These are phyloP conservation scores for Drosophila ercepeae DNA, from an alignment of 1,140 invertebrate genomes.

Conservation along the genomic window DNA sequence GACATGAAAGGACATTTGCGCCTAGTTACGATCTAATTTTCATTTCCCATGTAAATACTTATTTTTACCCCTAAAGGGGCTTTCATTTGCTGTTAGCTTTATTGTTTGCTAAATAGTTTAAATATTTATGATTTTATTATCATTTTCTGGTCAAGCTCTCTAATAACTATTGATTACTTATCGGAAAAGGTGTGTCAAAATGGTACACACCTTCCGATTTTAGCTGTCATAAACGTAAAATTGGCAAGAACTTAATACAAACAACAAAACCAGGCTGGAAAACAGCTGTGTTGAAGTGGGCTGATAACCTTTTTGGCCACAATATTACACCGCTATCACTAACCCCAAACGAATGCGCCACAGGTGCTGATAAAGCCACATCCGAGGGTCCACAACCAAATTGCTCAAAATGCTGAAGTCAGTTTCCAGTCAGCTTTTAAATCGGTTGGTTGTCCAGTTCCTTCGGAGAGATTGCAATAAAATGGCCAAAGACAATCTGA, in stretches of 20 bases:
- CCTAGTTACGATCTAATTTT: constrained; percentile 3
- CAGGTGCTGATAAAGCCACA: constrained; percentile 10
- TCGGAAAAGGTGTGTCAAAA: constrained; percentile 11
- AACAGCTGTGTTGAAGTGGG: constrained; percentile 9
- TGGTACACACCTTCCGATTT: neutral
- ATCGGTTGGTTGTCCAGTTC: constrained; percentile 1
- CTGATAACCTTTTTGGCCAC: constrained; percentile 2
- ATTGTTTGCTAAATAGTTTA: neutral
- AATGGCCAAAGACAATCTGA: constrained; percentile 82
- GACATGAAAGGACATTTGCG: constrained; percentile 14
- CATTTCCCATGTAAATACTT: neutral
- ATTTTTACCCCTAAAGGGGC: neutral
- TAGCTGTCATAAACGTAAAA: neutral
- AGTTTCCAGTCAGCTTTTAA: constrained; percentile 13
- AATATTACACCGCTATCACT: constrained; percentile 18
- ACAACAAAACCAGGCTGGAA: neutral
- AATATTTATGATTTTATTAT: neutral
- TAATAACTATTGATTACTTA: constrained; percentile 17
- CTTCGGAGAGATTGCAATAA: neutral
- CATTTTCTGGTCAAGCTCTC: neutral
- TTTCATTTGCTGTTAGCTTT: neutral
- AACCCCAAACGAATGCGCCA: constrained; percentile 15
- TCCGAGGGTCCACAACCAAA: neutral
- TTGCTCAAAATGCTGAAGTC: constrained; percentile 2
- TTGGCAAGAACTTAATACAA: neutral